phyloP scores from a whole-genome alignment of 2,113 vertebrate genomes.

The Amia ocellicauda region DNA sequence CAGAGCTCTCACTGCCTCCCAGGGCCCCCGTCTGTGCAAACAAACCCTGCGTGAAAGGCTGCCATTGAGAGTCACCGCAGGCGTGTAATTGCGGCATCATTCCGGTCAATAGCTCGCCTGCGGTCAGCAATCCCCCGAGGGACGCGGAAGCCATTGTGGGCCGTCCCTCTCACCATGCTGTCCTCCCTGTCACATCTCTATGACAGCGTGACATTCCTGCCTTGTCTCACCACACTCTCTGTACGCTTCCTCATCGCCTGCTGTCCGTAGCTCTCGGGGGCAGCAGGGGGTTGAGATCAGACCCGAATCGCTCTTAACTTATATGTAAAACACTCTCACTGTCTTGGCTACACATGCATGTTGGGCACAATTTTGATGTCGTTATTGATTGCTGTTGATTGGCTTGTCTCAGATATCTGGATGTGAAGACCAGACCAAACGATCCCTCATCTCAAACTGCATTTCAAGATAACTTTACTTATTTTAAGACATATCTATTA shows the following conservation, averaged over 20 bases:
- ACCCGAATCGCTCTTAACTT: too few species aligned
- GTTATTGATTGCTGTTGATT: too few species aligned
- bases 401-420: too few species aligned
- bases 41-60: slow-evolving; percentile 41
- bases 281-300: too few species aligned
- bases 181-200: slow-evolving; percentile 7
- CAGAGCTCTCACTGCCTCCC: slow-evolving; percentile 25
- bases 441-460: too few species aligned
- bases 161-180: not conserved
- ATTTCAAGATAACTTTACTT: too few species aligned
- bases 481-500: too few species aligned
- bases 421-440: too few species aligned
- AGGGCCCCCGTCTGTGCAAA: slow-evolving; percentile 49
- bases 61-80: slow-evolving; percentile 34
- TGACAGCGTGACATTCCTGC: slow-evolving; percentile 10
- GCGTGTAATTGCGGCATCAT: slow-evolving; percentile 40
- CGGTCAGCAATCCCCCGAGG: slow-evolving; percentile 34
- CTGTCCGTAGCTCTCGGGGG: too few species aligned
- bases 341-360: too few species aligned
- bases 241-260: not conserved
- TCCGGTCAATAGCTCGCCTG: slow-evolving; percentile 50
- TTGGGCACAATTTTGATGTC: too few species aligned
- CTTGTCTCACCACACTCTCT: not conserved
- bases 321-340: too few species aligned
- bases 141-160: slow-evolving; percentile 9